phyloP scores from a whole-genome alignment of 2,888 invertebrate genomes.

The Heliconius aoede region DNA sequence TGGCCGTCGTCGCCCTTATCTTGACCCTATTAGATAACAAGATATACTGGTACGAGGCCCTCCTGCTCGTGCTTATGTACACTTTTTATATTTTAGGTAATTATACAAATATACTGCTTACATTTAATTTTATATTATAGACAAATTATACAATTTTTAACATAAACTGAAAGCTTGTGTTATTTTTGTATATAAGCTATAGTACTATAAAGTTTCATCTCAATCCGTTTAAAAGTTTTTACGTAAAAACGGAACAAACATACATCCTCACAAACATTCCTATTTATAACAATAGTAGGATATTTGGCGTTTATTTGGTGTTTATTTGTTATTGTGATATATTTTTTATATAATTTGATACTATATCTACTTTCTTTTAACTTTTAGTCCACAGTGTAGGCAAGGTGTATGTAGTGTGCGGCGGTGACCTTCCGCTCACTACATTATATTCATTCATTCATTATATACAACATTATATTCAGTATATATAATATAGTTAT shows the following conservation, averaged over 20 bases:
- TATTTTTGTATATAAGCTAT: neutral
- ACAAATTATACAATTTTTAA: neutral
- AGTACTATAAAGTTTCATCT: neutral
- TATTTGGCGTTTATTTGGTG: too few relatives aligned
- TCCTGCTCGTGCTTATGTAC: slow-evolving; percentile 87
- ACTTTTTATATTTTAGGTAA: slow-evolving; percentile 88
- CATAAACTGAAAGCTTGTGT: neutral
- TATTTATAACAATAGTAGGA: too few relatives aligned
- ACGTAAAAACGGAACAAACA: neutral
- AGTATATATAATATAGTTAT: neutral
- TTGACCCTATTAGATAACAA: slow-evolving; percentile 87
- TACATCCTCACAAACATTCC: neutral
- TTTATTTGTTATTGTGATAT: neutral
- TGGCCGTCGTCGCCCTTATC: slow-evolving; percentile 88
- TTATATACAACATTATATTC: too few relatives aligned
- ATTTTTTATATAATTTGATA: too few relatives aligned
- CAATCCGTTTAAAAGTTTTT: neutral
- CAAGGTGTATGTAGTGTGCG: too few relatives aligned
- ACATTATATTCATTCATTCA: too few relatives aligned
- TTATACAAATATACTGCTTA: slow-evolving; percentile 10
- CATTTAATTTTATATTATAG: too few relatives aligned
- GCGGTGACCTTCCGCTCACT: too few relatives aligned
- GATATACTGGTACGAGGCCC: slow-evolving; percentile 90
- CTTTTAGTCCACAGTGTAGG: too few relatives aligned
- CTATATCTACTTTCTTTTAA: too few relatives aligned